Percentiles rank a stretch among this genome's conserved stretches.
phyloP scores from a whole-genome alignment of 2,113 vertebrate genomes.

The Scolopax mira region DNA sequence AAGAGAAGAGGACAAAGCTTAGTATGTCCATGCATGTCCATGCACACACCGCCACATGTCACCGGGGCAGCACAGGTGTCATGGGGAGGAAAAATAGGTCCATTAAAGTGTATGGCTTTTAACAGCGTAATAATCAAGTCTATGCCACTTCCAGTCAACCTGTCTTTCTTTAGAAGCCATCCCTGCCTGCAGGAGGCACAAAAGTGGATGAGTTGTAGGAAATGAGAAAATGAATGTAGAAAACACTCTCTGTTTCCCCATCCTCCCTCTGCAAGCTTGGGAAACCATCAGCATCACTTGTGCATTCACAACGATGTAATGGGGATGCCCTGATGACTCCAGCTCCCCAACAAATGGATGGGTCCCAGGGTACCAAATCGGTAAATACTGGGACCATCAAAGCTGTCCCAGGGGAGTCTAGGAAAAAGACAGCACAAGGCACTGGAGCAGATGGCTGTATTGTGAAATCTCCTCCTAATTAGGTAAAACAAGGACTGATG shows the following conservation, averaged over 20 bases:
- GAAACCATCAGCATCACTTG: not conserved
- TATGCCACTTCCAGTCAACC: not conserved
- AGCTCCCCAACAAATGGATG: not conserved
- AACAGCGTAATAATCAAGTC: not conserved
- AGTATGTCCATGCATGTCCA: no score
- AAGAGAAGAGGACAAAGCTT: not conserved
- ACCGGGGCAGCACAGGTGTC: accelerated
- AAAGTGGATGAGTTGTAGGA: not conserved
- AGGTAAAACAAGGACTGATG: not conserved
- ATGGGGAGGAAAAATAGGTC: not conserved
- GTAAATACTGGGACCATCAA: not conserved
- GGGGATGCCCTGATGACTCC: not conserved
- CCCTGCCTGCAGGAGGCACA: not conserved
- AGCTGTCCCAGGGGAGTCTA: not conserved
- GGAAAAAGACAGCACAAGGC: not conserved
- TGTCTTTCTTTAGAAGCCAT: not conserved
- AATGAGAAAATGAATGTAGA: not conserved
- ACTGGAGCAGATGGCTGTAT: slow-evolving; percentile 8
- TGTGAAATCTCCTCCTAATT: slow-evolving; percentile 7
- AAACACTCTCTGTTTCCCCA: not conserved
- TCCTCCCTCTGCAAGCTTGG: not conserved
- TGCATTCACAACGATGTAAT: not conserved
- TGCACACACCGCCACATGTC: not conserved
- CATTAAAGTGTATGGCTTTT: not conserved
- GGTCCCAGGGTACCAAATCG: not conserved